These are phyloP conservation scores for Gymnocheta viridis DNA, from an alignment of 2,888 invertebrate species.

Conservation along the genomic window DNA sequence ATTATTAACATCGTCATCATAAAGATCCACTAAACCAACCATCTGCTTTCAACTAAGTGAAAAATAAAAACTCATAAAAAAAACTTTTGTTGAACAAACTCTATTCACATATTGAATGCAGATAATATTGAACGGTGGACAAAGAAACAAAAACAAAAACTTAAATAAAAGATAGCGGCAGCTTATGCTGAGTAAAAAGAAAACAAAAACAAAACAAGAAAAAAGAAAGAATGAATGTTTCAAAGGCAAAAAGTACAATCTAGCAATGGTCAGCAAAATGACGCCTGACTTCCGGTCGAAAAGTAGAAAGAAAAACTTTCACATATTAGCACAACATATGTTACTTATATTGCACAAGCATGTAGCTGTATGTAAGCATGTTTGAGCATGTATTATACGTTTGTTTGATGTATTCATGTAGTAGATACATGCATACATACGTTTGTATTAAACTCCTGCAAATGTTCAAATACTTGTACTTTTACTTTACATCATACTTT, in stretches of 20 bases:
- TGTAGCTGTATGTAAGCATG: neutral
- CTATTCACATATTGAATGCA: slow-evolving; percentile 66
- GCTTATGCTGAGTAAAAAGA: slow-evolving; percentile 44
- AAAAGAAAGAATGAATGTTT: neutral
- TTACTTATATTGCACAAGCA: slow-evolving; percentile 44
- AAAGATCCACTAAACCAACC: slow-evolving; percentile 48
- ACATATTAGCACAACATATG: slow-evolving; percentile 74
- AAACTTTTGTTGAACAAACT: slow-evolving; percentile 54
- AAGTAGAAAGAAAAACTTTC: slow-evolving; percentile 72
- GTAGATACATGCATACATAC: no score
- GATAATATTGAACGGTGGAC: slow-evolving; percentile 64
- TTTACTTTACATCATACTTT: slow-evolving; percentile 61
- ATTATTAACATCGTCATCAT: slow-evolving; percentile 46
- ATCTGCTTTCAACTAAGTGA: slow-evolving; percentile 60
- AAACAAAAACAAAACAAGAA: slow-evolving; percentile 24
- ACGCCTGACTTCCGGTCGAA: slow-evolving; percentile 69
- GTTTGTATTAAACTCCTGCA: slow-evolving; percentile 49
- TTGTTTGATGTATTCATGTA: slow-evolving; percentile 51
- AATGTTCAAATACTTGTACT: slow-evolving; percentile 61
- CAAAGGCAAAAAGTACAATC: slow-evolving; percentile 46
- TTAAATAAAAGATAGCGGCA: slow-evolving; percentile 47
- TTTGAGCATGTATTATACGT: slow-evolving; percentile 40
- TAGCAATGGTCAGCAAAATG: slow-evolving; percentile 72
- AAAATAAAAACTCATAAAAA: slow-evolving; percentile 59
- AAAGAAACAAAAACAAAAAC: slow-evolving; percentile 8